phyloP scores from a whole-genome alignment of 2,888 invertebrate genomes.

The Lamellibrachia columna region DNA sequence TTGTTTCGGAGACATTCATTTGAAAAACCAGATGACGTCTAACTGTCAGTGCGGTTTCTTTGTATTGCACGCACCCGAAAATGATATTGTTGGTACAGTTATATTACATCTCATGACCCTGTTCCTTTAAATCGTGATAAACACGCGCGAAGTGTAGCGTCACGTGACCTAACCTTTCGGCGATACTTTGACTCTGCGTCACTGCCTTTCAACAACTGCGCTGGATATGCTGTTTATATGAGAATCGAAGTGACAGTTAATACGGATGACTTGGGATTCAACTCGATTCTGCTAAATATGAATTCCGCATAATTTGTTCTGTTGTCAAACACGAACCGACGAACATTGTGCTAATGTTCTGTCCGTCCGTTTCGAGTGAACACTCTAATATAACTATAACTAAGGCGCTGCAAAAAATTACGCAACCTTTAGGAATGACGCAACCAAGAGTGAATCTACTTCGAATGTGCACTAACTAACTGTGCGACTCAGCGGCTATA shows the following conservation, averaged over 20 bases:
- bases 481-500: no score
- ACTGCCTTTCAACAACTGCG: background rate
- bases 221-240: background rate
- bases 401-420: no score
- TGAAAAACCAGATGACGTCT: no score
- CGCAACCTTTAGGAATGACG: no score
- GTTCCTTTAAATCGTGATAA: background rate
- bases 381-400: no score
- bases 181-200: background rate
- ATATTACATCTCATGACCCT: background rate
- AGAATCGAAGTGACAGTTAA: background rate
- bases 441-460: no score
- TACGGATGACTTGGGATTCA: background rate
- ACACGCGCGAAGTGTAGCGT: background rate
- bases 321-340: background rate
- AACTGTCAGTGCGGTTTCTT: no score
- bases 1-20: no score
- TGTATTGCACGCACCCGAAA: no score
- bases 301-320: background rate
- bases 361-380: no score
- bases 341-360: background rate
- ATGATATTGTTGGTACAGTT: no score
- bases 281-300: slow-evolving; percentile 6
- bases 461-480: no score
- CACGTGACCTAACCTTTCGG: background rate